Evolutionary conservation across 2,113 vertebrate genomes (phyloP).

Genomic region (Hippocampus abdominalis): DNA sequence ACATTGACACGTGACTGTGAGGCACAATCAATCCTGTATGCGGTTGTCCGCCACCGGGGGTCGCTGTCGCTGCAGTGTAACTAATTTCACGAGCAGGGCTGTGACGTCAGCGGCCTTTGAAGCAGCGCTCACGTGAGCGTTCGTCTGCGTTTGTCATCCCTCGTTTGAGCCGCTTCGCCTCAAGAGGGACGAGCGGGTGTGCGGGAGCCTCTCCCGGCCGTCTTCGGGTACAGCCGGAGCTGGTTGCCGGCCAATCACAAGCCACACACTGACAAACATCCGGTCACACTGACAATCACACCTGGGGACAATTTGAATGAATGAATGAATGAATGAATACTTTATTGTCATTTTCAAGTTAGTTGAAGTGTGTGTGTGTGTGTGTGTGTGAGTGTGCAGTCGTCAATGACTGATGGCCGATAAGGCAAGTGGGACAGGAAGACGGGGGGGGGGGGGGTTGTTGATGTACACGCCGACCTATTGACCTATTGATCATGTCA

Average conservation of each 20-base stretch:
- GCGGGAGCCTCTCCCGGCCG: too few species aligned
- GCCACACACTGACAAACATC: too few species aligned
- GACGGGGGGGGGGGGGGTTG: too few species aligned
- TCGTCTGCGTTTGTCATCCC: not conserved
- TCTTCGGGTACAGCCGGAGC: too few species aligned
- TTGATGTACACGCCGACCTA: not conserved
- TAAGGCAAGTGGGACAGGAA: not conserved
- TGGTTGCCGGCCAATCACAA: too few species aligned
- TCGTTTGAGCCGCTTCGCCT: too few species aligned
- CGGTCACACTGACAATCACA: too few species aligned
- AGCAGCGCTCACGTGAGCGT: not conserved
- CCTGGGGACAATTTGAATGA: too few species aligned
- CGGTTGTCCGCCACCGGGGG: not conserved
- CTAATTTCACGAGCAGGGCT: not conserved
- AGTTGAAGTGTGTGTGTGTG: not conserved
- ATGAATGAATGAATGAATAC: too few species aligned
- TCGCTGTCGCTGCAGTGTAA: not conserved
- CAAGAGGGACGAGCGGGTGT: too few species aligned
- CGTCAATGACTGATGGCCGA: not conserved
- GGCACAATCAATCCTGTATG: too few species aligned
- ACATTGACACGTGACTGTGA: not conserved
- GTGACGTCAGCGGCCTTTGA: not conserved
- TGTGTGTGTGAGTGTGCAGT: not conserved
- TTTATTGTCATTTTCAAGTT: not conserved
- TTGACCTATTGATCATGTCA: not conserved